Evolutionary conservation across 2,113 vertebrate species (phyloP).

Genomic region (Paratilapia polleni): DNA sequence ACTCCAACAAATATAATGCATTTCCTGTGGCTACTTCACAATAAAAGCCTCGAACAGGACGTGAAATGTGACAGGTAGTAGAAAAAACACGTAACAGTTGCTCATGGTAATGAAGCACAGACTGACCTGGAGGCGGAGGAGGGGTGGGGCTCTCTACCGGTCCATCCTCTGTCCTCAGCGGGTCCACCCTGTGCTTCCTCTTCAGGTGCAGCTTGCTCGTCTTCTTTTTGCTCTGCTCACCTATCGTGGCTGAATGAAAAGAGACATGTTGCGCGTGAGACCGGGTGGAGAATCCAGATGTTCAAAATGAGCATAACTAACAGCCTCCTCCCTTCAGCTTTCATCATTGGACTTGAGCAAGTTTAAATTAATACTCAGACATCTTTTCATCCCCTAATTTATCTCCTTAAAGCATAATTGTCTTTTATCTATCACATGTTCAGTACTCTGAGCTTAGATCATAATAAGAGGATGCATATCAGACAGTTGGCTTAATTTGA

Average conservation of each 20-base stretch:
- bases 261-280: background rate
- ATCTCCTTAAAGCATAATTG: background rate
- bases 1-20: background rate
- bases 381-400: background rate
- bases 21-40: background rate
- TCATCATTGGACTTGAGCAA: background rate
- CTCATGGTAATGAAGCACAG: background rate
- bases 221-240: slow-evolving; percentile 85
- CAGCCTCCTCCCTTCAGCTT: background rate
- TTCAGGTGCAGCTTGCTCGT: slow-evolving; percentile 86
- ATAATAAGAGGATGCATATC: background rate
- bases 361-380: background rate
- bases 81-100: too few relatives aligned
- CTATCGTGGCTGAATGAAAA: slow-evolving; percentile 39
- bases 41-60: background rate
- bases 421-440: background rate
- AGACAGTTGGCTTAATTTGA: background rate
- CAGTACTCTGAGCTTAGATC: background rate
- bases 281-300: background rate
- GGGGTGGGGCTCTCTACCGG: slow-evolving; percentile 66
- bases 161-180: slow-evolving; percentile 78
- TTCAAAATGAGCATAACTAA: background rate
- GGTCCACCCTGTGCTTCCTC: slow-evolving; percentile 90
- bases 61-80: background rate
- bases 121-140: slow-evolving; percentile 73